Percentiles rank a stretch among this genome's conserved stretches.
phyloP scores from a whole-genome alignment of 2,113 vertebrate species.

The Apus apus region DNA sequence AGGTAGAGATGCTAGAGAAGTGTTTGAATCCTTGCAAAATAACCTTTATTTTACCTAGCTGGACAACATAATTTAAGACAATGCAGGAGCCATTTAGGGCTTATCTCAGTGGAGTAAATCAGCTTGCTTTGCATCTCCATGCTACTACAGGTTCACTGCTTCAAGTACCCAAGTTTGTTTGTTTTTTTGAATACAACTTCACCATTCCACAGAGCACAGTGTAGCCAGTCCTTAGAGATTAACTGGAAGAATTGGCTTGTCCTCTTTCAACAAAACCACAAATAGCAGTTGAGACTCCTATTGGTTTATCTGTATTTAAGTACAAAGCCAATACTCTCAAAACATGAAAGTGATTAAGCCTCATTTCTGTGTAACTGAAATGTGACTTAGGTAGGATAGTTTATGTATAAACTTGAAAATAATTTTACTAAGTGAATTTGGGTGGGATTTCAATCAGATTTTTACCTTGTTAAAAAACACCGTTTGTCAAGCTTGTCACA shows the following conservation, averaged over 20 bases:
- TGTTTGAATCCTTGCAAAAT: not conserved
- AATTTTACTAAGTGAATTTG: not conserved
- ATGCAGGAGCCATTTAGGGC: not conserved
- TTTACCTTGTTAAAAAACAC: not conserved
- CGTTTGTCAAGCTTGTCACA: not conserved
- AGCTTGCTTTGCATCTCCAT: not conserved
- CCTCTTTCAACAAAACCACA: not conserved
- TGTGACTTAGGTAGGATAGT: not conserved
- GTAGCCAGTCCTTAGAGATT: not conserved
- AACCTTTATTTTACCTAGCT: not conserved
- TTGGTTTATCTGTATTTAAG: not conserved
- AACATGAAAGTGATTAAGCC: not conserved
- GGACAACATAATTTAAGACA: not conserved
- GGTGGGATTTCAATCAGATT: not conserved
- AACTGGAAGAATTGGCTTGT: not conserved
- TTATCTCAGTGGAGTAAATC: not conserved
- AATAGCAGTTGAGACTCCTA: not conserved
- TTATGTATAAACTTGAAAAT: not conserved
- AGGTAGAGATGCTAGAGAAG: not conserved
- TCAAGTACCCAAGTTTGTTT: not conserved
- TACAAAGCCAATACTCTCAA: not conserved
- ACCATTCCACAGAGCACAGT: not conserved
- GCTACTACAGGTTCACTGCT: not conserved
- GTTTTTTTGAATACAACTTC: not conserved
- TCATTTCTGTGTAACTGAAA: not conserved